Conservation (phyloP, 2,797 vertebrate species). For the Allenopithecus nigroviridis region DNA sequence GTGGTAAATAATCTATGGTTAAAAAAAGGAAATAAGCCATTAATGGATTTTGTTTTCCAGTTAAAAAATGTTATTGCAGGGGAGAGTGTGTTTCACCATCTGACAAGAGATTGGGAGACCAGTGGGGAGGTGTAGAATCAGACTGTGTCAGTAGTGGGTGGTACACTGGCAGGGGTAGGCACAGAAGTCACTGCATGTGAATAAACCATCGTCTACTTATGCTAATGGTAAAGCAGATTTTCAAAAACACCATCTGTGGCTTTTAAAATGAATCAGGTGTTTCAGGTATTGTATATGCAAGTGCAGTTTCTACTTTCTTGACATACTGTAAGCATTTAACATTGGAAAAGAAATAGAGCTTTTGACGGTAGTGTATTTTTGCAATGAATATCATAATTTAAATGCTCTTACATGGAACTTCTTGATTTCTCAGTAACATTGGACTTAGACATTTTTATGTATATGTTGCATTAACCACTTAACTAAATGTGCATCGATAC, state of each 20-base stretch:
- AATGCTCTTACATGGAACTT: neutral
- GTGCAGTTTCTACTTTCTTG: slow-evolving; percentile 39
- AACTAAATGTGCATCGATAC: neutral
- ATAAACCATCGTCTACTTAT: slow-evolving; percentile 62
- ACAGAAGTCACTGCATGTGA: slow-evolving; percentile 78
- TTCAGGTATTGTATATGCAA: slow-evolving; percentile 54
- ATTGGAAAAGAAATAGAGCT: slow-evolving; percentile 24
- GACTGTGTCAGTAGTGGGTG: slow-evolving; percentile 57
- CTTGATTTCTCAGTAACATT: neutral
- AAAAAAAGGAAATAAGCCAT: slow-evolving; percentile 64
- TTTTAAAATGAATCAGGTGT: slow-evolving; percentile 64
- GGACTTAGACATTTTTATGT: neutral
- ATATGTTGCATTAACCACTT: neutral
- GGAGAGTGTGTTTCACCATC: slow-evolving; percentile 57
- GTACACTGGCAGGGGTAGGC: slow-evolving; percentile 74
- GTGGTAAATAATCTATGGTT: slow-evolving; percentile 61
- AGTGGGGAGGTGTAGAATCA: slow-evolving; percentile 69
- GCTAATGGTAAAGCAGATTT: slow-evolving; percentile 51
- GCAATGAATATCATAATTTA: slow-evolving; percentile 22
- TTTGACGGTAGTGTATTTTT: slow-evolving; percentile 37
- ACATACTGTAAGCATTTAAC: slow-evolving; percentile 45
- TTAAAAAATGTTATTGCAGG: slow-evolving; percentile 37
- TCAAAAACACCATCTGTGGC: slow-evolving; percentile 60
- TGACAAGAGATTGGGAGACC: slow-evolving; percentile 63
- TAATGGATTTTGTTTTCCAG: slow-evolving; percentile 44